Base-by-base conservation (phyloP, 2,797 vertebrate genomes). In the Paratrypauchen microcephalus region DNA sequence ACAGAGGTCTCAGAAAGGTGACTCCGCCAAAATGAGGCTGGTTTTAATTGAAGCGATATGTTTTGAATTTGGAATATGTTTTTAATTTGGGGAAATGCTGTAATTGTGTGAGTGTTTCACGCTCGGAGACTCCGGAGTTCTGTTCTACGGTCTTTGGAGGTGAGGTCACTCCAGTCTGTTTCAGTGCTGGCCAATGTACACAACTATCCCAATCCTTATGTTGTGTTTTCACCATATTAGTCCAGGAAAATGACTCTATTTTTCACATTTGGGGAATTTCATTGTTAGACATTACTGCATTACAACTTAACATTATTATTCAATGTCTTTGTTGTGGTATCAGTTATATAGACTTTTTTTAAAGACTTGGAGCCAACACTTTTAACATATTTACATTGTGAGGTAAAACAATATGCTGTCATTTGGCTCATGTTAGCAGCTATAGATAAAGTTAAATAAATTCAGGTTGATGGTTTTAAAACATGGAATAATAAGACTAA, bases 121-220 rank as follows among this genome's bases (percentile, higher is more conserved):
- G 65, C 58, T 47, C 57, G 48, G 30, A n/a, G 58, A 18, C 58
- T 61, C 36, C 21, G n/a, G 59, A 61, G 59, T 59, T 23, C 13
- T 19, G 32, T 63, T 55, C 6, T 11, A 18, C 39, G 68, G 60
- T 72, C 61, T 56, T 69, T 13, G 18, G 71, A 54, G 41, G 57
- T 78, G 82, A 77, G 58, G 68, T 81, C 76, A 81, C 69, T 32
- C 54, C 57, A 68, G 6, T 78, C 70, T 62, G 70, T 73, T 50
- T 64, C 68, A 78, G 67, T 3, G 1, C 61, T 11, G 66, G 76
- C 72, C 72, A 77, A 60, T 64, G 68, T 76, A 77, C 73, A 70
- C 75, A 73, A 52, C 48, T 54, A 68, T 41, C 59, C n/a, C 59
- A 23, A 39, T 61, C 32, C 59, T 61, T 21, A 41, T 61, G 59